These are phyloP conservation scores for Magallana ariakensis DNA, from an alignment of 1,140 invertebrate genomes.

Conservation along the genomic window DNA sequence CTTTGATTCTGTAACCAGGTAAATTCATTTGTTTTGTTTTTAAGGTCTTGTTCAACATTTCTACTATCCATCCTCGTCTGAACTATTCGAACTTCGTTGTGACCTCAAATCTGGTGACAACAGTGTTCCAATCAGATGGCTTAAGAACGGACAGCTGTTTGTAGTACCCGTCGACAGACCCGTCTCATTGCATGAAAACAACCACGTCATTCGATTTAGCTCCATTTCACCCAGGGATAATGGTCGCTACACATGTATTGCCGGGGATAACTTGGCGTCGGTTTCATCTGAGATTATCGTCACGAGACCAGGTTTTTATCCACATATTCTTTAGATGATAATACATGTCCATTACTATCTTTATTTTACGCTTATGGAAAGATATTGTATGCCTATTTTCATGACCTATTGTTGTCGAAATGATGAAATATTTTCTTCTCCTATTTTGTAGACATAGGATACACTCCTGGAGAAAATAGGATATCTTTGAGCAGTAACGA, in stretches of 20 bases:
- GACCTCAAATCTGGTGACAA: not conserved
- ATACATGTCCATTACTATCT: too few relatives aligned
- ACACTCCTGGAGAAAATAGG: not conserved
- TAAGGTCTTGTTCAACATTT: slow-evolving; percentile 21
- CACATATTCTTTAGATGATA: too few relatives aligned
- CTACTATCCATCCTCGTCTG: not conserved
- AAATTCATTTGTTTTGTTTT: too few relatives aligned
- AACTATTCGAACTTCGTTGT: not conserved
- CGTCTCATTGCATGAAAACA: not conserved
- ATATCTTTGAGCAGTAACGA: not conserved
- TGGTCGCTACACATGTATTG: slow-evolving; percentile 1
- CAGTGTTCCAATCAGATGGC: not conserved
- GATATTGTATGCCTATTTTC: too few relatives aligned
- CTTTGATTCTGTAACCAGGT: too few relatives aligned
- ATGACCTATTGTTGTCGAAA: too few relatives aligned
- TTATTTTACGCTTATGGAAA: too few relatives aligned
- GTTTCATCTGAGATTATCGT: not conserved
- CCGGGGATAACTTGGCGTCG: not conserved
- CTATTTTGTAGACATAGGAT: not conserved
- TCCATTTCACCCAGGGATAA: not conserved
- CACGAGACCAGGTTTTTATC: not conserved
- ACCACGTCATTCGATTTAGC: slow-evolving; percentile 4
- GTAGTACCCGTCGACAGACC: not conserved
- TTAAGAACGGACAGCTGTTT: not conserved
- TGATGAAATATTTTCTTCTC: not conserved